These are phyloP conservation scores for Haliclona indistincta DNA, from an alignment of 37 sponge, comb jelly and placozoan genomes.

Conservation along the genomic window DNA sequence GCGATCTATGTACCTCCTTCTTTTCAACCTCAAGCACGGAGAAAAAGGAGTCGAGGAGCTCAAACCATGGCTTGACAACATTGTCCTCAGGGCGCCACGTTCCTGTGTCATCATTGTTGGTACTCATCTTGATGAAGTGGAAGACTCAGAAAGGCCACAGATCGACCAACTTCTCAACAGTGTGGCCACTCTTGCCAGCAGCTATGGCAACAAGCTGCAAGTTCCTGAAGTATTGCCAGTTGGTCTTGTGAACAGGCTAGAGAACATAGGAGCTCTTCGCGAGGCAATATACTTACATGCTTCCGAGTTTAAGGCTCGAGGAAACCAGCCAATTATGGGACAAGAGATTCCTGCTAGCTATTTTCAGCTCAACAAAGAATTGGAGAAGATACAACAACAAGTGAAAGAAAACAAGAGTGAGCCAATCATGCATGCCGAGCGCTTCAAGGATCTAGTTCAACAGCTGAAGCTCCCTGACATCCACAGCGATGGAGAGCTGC, in stretches of 20 bases:
- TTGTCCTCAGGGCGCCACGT: constrained; percentile 78
- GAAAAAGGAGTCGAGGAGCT: constrained; percentile 78
- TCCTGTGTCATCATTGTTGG: constrained; percentile 87
- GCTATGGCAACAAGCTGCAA: constrained; percentile 54
- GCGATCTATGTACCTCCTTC: constrained; percentile 88
- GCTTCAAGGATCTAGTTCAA: constrained; percentile 70
- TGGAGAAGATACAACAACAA: constrained; percentile 65
- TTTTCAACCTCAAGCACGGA: constrained; percentile 80
- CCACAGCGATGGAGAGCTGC: constrained; percentile 73
- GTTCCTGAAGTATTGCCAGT: constrained; percentile 58
- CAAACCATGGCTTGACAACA: constrained; percentile 91
- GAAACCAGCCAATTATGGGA: constrained; percentile 72
- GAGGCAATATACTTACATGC: constrained; percentile 87
- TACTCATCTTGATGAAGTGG: constrained; percentile 81
- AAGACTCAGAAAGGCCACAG: constrained; percentile 44
- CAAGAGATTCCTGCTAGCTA: constrained; percentile 89
- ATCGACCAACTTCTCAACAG: constrained; percentile 38
- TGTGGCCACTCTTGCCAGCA: constrained; percentile 37
- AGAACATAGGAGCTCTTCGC: constrained; percentile 72
- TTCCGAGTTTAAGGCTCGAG: constrained; percentile 38
- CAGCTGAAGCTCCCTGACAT: constrained; percentile 69
- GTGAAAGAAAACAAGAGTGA: constrained; percentile 38
- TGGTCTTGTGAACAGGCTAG: constrained; percentile 53
- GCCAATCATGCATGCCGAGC: constrained; percentile 77
- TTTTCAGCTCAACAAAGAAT: constrained; percentile 66